These are phyloP conservation scores for Promerops cafer DNA, from an alignment of 2,113 vertebrate genomes.

Conservation along the genomic window DNA sequence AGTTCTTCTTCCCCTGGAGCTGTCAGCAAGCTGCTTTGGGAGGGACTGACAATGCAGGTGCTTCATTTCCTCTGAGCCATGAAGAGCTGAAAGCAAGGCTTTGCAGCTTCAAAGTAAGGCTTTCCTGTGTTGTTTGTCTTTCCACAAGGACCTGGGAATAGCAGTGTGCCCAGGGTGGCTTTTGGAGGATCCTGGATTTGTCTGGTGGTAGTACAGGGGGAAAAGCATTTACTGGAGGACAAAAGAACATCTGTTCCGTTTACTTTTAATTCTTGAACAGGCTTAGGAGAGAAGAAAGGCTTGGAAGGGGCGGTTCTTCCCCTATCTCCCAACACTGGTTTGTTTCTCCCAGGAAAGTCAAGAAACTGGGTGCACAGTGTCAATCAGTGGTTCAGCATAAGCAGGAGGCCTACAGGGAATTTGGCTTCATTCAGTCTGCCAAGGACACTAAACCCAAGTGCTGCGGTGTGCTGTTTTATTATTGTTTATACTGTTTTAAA, in stretches of 20 bases:
- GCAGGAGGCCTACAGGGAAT: not conserved
- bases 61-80: not conserved
- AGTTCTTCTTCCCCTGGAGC: too few species aligned
- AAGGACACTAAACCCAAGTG: not conserved
- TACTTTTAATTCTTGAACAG: not conserved
- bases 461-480: too few species aligned
- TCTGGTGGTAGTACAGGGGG: too few species aligned
- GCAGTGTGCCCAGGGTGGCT: accelerated
- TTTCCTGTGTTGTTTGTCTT: not conserved
- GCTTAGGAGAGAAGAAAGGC: not conserved
- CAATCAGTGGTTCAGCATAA: not conserved
- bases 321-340: accelerated
- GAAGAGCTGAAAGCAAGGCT: too few species aligned
- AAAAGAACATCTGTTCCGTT: not conserved
- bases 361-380: accelerated
- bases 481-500: too few species aligned
- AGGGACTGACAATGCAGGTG: accelerated
- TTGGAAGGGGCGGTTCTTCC: not conserved
- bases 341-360: not conserved
- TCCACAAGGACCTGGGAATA: not conserved
- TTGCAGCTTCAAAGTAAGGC: not conserved
- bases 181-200: not conserved
- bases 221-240: not conserved
- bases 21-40: not conserved
- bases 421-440: not conserved